phyloP scores from a whole-genome alignment of 2,113 vertebrate species.

The Lampris megalopsis region DNA sequence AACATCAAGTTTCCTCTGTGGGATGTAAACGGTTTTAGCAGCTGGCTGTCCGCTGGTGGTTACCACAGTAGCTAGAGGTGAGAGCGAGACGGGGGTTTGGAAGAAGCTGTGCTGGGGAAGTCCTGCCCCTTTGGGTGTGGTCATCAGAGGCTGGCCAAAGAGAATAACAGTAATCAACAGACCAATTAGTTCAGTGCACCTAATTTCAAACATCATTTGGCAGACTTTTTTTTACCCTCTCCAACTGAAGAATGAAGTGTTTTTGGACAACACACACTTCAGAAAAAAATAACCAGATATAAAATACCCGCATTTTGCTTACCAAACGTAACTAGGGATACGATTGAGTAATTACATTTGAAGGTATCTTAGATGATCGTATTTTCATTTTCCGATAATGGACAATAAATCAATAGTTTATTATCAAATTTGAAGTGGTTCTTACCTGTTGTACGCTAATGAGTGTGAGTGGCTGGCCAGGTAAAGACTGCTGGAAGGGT shows the following conservation, averaged over 20 bases:
- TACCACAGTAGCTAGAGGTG: slow-evolving; percentile 67
- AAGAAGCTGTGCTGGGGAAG: slow-evolving; percentile 87
- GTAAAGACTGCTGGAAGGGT: slow-evolving; percentile 40
- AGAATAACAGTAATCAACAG: not conserved
- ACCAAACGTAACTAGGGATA: too few relatives aligned
- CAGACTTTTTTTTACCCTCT: not conserved
- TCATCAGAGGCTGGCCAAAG: slow-evolving; percentile 79
- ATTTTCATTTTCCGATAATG: too few relatives aligned
- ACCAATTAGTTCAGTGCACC: too few relatives aligned
- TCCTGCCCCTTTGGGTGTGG: slow-evolving; percentile 84
- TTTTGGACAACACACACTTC: too few relatives aligned
- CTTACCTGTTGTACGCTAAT: slow-evolving; percentile 82
- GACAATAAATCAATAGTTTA: too few relatives aligned
- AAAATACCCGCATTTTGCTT: too few relatives aligned
- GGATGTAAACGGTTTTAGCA: slow-evolving; percentile 80
- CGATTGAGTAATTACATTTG: too few relatives aligned
- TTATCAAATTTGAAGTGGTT: too few relatives aligned
- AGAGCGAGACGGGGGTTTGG: slow-evolving; percentile 84
- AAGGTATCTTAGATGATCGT: too few relatives aligned
- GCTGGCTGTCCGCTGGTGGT: slow-evolving; percentile 62
- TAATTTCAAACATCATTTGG: too few relatives aligned
- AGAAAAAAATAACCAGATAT: too few relatives aligned
- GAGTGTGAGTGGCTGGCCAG: slow-evolving; percentile 70
- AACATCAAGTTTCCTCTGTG: slow-evolving; percentile 92
- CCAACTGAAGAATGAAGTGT: too few relatives aligned